Percentiles rank a stretch among this genome's conserved stretches.
Conservation (phyloP, 1,140 invertebrate genomes). For the Idris sp. region DNA sequence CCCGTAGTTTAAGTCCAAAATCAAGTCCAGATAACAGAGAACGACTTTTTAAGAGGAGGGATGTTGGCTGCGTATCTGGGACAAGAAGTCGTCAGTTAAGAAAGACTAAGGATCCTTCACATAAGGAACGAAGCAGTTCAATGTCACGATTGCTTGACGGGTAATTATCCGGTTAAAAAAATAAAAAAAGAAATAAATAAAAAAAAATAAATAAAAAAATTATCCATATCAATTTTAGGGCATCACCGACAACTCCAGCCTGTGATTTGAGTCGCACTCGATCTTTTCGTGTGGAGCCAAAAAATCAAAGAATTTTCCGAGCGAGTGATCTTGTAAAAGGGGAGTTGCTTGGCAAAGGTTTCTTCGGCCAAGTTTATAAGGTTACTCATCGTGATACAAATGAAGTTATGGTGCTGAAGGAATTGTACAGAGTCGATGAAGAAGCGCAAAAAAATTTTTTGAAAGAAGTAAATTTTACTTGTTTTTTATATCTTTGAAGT, state of each 20-base stretch:
- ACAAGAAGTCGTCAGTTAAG: constrained; percentile 80
- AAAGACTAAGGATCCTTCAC: constrained; percentile 78
- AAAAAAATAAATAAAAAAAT: not conserved
- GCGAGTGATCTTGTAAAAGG: constrained; percentile 93
- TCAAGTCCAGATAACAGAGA: constrained; percentile 80
- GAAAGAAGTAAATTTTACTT: constrained; percentile 92
- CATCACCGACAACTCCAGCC: constrained; percentile 71
- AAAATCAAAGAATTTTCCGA: constrained; percentile 91
- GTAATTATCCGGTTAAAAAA: no score
- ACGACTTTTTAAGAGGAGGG: constrained; percentile 83
- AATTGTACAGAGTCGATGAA: constrained; percentile 94
- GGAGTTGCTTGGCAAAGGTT: constrained; percentile 93
- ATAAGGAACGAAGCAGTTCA: constrained; percentile 90
- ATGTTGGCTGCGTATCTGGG: constrained; percentile 81
- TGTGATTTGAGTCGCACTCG: constrained; percentile 90
- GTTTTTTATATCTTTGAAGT: no score
- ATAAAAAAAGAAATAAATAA: no score
- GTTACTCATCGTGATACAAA: constrained; percentile 93
- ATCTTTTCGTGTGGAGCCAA: constrained; percentile 90
- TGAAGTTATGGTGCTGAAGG: constrained; percentile 97
- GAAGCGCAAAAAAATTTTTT: constrained; percentile 95
- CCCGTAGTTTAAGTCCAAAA: constrained; percentile 71
- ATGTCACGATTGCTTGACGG: constrained; percentile 90
- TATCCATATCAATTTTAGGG: constrained; percentile 65
- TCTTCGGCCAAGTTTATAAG: constrained; percentile 94